Evolutionary conservation across 1,140 invertebrate genomes (phyloP).

Genomic region (Sitobion miscanthi): DNA sequence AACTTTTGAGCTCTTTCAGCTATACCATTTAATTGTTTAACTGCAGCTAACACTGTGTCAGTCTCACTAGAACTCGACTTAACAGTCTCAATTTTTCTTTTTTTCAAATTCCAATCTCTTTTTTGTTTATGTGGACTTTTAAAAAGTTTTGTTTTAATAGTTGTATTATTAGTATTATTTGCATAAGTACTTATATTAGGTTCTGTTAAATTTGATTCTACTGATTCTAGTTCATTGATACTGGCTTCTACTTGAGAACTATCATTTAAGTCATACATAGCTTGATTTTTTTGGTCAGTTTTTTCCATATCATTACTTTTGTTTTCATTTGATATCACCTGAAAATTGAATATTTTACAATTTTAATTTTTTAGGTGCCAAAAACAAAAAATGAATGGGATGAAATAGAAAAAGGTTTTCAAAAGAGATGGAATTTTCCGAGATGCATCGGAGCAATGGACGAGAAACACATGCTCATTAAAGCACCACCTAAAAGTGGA

Average conservation of each 20-base stretch:
- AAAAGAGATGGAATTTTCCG: constrained; percentile 64
- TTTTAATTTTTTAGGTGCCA: constrained; percentile 58
- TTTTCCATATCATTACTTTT: constrained; percentile 40
- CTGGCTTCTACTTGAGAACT: constrained; percentile 22
- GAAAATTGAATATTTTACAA: constrained; percentile 5
- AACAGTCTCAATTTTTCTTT: background rate
- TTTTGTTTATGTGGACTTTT: background rate
- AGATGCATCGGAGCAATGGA: constrained; percentile 64
- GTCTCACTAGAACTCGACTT: constrained; percentile 28
- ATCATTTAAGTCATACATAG: background rate
- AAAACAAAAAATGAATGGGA: constrained; percentile 59
- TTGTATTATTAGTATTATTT: too few species aligned
- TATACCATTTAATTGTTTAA: constrained; percentile 21
- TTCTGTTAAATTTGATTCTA: background rate
- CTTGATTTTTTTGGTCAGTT: background rate
- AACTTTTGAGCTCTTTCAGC: constrained; percentile 30
- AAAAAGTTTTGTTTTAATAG: constrained; percentile 13
- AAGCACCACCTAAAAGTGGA: constrained; percentile 61
- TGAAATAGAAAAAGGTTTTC: constrained; percentile 61
- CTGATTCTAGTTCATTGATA: background rate
- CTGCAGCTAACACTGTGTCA: constrained; percentile 20
- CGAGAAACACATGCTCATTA: constrained; percentile 64
- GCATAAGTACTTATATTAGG: background rate
- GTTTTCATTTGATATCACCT: constrained; percentile 19
- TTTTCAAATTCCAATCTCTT: constrained; percentile 18